A percentile compares a stretch with the other conserved stretches of the same genome.
These are phyloP conservation scores for Acrocephalus arundinaceus DNA, from an alignment of 2,113 vertebrate species.

Conservation along the genomic window DNA sequence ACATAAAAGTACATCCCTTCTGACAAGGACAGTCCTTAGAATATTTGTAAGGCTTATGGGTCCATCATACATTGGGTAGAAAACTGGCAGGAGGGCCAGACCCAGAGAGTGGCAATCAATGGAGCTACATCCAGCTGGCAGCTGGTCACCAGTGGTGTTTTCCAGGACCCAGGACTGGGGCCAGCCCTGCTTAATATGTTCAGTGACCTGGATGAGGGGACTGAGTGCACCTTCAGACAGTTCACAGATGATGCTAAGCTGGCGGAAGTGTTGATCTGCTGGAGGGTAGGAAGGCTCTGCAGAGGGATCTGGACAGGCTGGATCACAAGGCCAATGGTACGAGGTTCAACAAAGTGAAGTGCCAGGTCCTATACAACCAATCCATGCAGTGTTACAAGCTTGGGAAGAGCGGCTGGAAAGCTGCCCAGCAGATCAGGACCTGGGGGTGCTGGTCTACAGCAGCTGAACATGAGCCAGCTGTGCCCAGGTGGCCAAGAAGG, in stretches of 20 bases:
- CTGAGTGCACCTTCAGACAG: background rate
- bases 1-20: background rate
- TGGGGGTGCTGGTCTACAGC: too few species aligned
- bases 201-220: rapidly evolving
- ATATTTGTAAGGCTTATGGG: background rate
- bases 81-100: too few species aligned
- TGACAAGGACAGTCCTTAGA: background rate
- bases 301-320: background rate
- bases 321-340: rapidly evolving
- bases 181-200: background rate
- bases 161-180: background rate
- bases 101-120: background rate
- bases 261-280: background rate
- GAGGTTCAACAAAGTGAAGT: background rate
- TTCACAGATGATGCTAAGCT: background rate
- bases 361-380: too few species aligned
- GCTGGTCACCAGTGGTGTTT: background rate
- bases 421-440: background rate
- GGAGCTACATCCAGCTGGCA: background rate
- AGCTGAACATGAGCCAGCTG: background rate
- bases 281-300: background rate
- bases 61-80: background rate
- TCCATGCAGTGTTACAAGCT: background rate
- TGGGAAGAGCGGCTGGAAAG: background rate
- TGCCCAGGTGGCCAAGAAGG: too few species aligned